phyloP scores from a whole-genome alignment of 2,888 invertebrate genomes.

The Odontothrips loti region DNA sequence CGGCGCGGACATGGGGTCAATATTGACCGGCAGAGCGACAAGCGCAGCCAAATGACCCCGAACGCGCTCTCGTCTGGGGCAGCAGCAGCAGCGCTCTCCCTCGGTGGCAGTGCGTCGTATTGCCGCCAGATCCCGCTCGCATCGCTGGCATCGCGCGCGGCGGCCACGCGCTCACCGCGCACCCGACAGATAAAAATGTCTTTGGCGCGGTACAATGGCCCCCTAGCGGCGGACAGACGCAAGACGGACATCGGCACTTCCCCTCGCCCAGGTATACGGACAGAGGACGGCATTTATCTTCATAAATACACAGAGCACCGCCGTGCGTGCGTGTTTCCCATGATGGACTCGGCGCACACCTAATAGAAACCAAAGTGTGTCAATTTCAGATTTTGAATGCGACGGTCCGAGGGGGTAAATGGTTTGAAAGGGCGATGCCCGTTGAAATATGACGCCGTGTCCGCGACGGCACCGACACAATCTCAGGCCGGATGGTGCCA shows the following conservation, averaged over 20 bases:
- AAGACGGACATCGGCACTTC: neutral
- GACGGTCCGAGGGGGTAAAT: neutral
- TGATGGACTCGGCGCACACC: slow-evolving; percentile 14
- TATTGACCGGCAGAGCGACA: too few relatives aligned
- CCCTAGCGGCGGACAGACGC: neutral
- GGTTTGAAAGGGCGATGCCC: neutral
- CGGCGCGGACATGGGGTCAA: neutral
- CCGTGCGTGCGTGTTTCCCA: neutral
- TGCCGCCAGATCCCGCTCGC: too few relatives aligned
- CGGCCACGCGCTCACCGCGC: too few relatives aligned
- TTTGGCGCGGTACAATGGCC: slow-evolving; percentile 2
- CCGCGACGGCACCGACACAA: too few relatives aligned
- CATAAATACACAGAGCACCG: neutral
- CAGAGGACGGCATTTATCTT: neutral
- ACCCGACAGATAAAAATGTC: slow-evolving; percentile 8
- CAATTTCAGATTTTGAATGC: slow-evolving; percentile 16
- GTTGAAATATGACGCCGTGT: neutral
- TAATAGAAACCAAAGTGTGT: slow-evolving; percentile 23
- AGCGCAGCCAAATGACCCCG: neutral
- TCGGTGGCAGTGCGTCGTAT: too few relatives aligned
- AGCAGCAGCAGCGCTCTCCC: too few relatives aligned
- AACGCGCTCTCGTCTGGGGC: neutral
- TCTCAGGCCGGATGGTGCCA: neutral
- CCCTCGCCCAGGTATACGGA: neutral
- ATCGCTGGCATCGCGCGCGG: too few relatives aligned